phyloP scores from a whole-genome alignment of 2,113 vertebrate species.

The Sinocyclocheilus maitianheensis region DNA sequence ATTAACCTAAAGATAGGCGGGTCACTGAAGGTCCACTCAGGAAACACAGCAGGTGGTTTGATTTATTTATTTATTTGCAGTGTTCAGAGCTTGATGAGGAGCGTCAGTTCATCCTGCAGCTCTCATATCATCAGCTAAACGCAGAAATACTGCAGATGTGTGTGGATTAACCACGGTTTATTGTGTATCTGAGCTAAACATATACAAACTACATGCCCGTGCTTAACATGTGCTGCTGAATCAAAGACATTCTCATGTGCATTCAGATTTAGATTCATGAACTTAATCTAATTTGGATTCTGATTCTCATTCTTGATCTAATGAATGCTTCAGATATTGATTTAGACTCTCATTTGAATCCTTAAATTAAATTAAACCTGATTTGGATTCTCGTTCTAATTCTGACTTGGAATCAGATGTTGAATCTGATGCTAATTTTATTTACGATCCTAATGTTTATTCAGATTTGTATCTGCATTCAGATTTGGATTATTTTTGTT shows the following conservation, averaged over 20 bases:
- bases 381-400: not conserved
- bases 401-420: not conserved
- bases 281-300: not conserved
- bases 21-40: not conserved
- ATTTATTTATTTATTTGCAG: not conserved
- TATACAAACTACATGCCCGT: not conserved
- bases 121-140: constrained; percentile 67
- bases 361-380: not conserved
- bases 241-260: too few relatives aligned
- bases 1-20: not conserved
- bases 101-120: constrained; percentile 58
- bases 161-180: not conserved
- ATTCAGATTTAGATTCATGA: not conserved
- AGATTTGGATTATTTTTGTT: too few relatives aligned
- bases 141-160: not conserved
- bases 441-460: not conserved
- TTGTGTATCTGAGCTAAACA: not conserved
- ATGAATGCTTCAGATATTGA: not conserved
- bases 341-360: too few relatives aligned
- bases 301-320: not conserved
- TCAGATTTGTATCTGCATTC: not conserved
- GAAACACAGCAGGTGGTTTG: constrained; percentile 2
- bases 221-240: not conserved
- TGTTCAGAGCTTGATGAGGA: not conserved
- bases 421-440: not conserved